Evolutionary conservation across 2,113 vertebrate genomes (phyloP).

Genomic region (Trachemys scripta): DNA sequence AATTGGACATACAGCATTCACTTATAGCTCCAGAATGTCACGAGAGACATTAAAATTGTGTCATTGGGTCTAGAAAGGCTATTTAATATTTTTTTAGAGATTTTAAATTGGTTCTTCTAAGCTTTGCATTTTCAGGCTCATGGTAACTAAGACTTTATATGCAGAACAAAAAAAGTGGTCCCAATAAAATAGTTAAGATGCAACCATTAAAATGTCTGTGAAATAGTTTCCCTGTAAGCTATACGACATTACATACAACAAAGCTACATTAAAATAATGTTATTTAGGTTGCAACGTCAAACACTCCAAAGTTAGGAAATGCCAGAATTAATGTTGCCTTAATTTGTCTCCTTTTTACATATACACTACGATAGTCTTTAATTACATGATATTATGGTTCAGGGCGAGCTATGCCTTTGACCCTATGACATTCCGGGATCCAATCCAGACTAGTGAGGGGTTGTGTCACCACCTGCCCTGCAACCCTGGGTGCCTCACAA

Average conservation of each 20-base stretch:
- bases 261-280: neutral
- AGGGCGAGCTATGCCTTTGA: neutral
- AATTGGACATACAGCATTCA: neutral
- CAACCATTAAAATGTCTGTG: neutral
- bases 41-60: neutral
- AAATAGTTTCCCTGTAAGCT: neutral
- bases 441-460: too few relatives aligned
- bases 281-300: neutral
- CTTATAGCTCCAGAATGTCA: neutral
- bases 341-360: neutral
- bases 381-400: neutral
- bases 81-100: neutral
- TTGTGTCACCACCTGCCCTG: too few relatives aligned
- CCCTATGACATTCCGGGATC: too few relatives aligned
- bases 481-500: too few relatives aligned
- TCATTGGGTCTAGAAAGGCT: neutral
- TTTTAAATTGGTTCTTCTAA: neutral
- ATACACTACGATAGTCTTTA: neutral
- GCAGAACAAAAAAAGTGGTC: neutral
- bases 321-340: neutral
- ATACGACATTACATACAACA: neutral
- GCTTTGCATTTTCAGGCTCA: neutral
- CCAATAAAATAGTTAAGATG: neutral
- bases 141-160: neutral
- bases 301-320: neutral